Conservation (phyloP, 2,888 invertebrate genomes). For the Endotricha flammealis region DNA sequence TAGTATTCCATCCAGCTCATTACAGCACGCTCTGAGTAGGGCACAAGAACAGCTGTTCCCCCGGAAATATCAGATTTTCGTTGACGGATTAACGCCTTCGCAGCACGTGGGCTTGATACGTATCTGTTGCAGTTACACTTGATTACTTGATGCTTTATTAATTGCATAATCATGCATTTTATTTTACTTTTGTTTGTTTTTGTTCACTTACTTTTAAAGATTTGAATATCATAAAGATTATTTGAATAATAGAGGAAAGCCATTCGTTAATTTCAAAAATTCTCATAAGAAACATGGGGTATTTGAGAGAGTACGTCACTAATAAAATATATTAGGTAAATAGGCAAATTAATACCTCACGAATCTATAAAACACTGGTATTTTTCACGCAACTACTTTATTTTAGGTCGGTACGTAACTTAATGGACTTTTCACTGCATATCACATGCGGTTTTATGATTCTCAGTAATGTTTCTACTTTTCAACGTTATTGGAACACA, state of each 20-base stretch:
- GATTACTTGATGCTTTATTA: too few relatives aligned
- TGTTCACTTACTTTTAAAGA: too few relatives aligned
- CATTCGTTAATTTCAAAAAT: too few relatives aligned
- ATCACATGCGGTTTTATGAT: slow-evolving; percentile 54
- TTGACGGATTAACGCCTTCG: slow-evolving; percentile 8
- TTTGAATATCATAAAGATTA: too few relatives aligned
- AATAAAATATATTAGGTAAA: too few relatives aligned
- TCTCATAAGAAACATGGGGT: too few relatives aligned
- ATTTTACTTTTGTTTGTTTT: too few relatives aligned
- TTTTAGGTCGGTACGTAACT: slow-evolving; percentile 52
- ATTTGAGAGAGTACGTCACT: too few relatives aligned
- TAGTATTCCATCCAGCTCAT: slow-evolving; percentile 50
- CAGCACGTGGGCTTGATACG: background rate
- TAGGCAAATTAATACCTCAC: too few relatives aligned
- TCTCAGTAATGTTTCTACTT: slow-evolving; percentile 49
- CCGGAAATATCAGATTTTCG: slow-evolving; percentile 15
- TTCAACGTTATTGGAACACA: slow-evolving; percentile 56
- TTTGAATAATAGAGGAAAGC: too few relatives aligned
- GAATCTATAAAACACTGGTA: slow-evolving; percentile 10
- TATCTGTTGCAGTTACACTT: background rate
- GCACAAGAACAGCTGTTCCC: slow-evolving; percentile 19
- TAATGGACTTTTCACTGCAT: slow-evolving; percentile 57
- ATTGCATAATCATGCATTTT: too few relatives aligned
- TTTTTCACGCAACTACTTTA: slow-evolving; percentile 39
- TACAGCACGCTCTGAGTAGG: slow-evolving; percentile 39